phyloP scores from a whole-genome alignment of 2,888 invertebrate species.

The Thymelicus sylvestris region DNA sequence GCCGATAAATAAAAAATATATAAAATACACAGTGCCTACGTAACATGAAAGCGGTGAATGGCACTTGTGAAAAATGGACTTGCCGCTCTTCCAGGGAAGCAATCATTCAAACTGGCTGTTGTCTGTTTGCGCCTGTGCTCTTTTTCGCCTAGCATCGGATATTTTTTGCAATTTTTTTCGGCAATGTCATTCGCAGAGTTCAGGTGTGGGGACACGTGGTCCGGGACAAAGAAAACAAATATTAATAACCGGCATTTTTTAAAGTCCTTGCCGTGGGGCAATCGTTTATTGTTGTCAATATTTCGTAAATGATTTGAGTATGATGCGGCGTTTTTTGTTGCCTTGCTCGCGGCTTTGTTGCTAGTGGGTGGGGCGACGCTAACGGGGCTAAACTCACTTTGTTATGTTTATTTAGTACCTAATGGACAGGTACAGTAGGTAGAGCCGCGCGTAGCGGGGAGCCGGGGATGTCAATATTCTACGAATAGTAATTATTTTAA shows the following conservation, averaged over 20 bases:
- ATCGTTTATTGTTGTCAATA: constrained; percentile 82
- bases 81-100: constrained; percentile 84
- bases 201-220: constrained; percentile 84
- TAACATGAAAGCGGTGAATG: constrained; percentile 82
- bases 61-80: constrained; percentile 85
- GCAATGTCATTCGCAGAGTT: constrained; percentile 80
- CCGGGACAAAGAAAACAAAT: constrained; percentile 80
- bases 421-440: constrained; percentile 74
- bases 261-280: constrained; percentile 68
- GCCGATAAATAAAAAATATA: constrained; percentile 80
- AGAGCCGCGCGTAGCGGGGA: constrained; percentile 25
- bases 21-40: constrained; percentile 70
- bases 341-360: constrained; percentile 67
- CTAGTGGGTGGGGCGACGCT: constrained; percentile 67
- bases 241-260: constrained; percentile 84
- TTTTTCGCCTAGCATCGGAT: constrained; percentile 73
- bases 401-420: constrained; percentile 78
- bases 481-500: constrained; percentile 8
- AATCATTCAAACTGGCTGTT: constrained; percentile 84
- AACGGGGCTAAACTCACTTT: constrained; percentile 67
- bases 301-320: constrained; percentile 83
- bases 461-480: constrained; percentile 32
- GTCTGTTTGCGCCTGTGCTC: constrained; percentile 83
- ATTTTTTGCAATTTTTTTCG: constrained; percentile 75
- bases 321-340: constrained; percentile 77